Percentiles rank a stretch among this genome's conserved stretches.
Conservation (phyloP, 2,113 vertebrate species). For the Rhodinocichla rosea region DNA sequence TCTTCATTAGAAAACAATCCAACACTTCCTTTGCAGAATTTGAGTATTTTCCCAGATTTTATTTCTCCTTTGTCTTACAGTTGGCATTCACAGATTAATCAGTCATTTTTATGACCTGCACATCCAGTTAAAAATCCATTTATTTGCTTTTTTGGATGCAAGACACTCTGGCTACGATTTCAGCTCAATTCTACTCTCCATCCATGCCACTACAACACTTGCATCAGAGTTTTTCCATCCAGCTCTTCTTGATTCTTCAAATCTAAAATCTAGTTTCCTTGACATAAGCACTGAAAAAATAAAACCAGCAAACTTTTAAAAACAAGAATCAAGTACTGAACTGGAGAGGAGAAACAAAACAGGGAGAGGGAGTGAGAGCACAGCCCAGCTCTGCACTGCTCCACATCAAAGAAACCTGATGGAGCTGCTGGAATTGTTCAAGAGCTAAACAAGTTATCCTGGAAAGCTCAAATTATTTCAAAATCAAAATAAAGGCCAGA, state of each 20-base stretch:
- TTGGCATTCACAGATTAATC: not conserved
- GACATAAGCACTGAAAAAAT: not conserved
- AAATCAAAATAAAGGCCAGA: not conserved
- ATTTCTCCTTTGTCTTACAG: not conserved
- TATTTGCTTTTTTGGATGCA: not conserved
- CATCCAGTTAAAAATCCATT: not conserved
- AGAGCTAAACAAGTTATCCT: not conserved
- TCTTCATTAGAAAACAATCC: not conserved
- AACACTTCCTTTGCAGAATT: not conserved
- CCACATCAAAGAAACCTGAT: not conserved
- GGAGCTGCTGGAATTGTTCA: not conserved
- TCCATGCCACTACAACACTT: not conserved
- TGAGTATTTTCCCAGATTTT: not conserved
- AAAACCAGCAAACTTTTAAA: not conserved
- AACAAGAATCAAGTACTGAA: not conserved
- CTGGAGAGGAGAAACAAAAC: not conserved
- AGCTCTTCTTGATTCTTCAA: not conserved
- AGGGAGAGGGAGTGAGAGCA: not conserved
- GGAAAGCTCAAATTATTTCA: not conserved
- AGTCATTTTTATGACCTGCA: not conserved
- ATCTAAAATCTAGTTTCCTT: not conserved
- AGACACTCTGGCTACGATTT: not conserved
- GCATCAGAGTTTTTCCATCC: rapidly evolving
- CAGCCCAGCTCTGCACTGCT: not conserved
- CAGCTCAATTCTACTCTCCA: not conserved